Evolutionary conservation across 2,113 vertebrate genomes (phyloP).

Genomic region (Chascanopsetta lugubris): DNA sequence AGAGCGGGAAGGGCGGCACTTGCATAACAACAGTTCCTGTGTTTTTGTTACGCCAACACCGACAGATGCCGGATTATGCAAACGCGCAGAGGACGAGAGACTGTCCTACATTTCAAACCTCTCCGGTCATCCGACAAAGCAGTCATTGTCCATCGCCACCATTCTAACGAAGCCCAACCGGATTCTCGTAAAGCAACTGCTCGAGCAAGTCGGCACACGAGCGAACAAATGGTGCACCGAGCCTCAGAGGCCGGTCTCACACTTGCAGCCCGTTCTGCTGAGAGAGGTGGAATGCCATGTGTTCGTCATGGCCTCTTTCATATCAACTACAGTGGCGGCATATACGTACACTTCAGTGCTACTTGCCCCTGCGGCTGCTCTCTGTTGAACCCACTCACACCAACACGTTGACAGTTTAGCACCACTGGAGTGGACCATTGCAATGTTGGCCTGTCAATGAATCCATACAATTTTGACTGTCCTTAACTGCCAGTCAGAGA

Average conservation of each 20-base stretch:
- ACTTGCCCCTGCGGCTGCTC: background rate
- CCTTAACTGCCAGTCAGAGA: too few relatives aligned
- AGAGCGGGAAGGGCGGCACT: constrained; percentile 4
- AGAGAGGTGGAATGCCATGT: constrained; percentile 23
- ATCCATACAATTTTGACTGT: too few relatives aligned
- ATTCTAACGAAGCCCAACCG: constrained; percentile 23
- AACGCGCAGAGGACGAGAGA: background rate
- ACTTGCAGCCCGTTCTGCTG: constrained; percentile 29
- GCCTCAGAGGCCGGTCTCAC: constrained; percentile 36
- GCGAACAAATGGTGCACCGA: constrained; percentile 47
- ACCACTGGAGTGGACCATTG: background rate
- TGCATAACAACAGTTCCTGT: background rate
- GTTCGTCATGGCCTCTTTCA: background rate
- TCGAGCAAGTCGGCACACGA: constrained; percentile 16
- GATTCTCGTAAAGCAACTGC: constrained; percentile 49
- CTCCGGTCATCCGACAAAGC: constrained; percentile 34
- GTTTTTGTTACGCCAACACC: constrained; percentile 4
- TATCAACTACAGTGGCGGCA: background rate
- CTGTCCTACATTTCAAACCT: background rate
- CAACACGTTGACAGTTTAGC: background rate
- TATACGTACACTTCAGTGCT: background rate
- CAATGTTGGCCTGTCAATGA: background rate
- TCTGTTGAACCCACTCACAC: background rate
- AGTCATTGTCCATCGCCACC: constrained; percentile 33
- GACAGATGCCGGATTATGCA: background rate